These are phyloP conservation scores for Bos taurus DNA, from an alignment of 2,113 vertebrate genomes.

Conservation along the genomic window ARS-UCD2.0 NC_037351.1:30237001-30237500, in stretches of 20 bases:
- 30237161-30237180: background rate
- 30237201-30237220: background rate
- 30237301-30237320: background rate
- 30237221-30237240: background rate
- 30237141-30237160: background rate
- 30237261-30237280: accelerated
- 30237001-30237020: background rate
- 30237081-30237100: background rate
- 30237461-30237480: background rate
- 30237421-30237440: background rate
- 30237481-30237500: background rate
- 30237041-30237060: background rate
- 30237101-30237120: background rate
- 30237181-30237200: background rate
- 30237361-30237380: background rate
- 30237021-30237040: background rate
- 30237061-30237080: background rate
- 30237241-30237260: background rate
- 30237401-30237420: background rate
- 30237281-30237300: background rate
- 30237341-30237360: background rate
- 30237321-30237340: background rate
- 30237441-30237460: background rate
- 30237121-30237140: background rate
- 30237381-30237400: background rate